Evolutionary conservation across 2,797 vertebrate genomes (phyloP).

Genomic region (Falco cherrug): DNA sequence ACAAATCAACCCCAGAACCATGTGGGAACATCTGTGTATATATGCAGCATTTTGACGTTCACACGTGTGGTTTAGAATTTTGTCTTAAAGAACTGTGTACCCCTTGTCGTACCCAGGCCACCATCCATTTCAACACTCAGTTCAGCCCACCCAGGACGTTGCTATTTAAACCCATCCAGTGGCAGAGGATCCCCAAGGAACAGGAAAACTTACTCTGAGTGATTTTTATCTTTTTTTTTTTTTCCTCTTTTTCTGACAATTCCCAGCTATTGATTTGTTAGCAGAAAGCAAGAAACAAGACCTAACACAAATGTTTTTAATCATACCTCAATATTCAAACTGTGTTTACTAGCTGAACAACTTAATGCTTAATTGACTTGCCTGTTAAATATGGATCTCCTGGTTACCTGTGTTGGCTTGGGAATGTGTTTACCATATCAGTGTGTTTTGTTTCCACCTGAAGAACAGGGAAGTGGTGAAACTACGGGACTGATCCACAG

Average conservation of each 20-base stretch:
- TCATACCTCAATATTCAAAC: not conserved
- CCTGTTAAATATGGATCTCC: not conserved
- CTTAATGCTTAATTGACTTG: not conserved
- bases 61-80: accelerated
- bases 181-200: not conserved
- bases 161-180: not conserved
- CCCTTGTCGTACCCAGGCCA: not conserved
- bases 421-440: not conserved
- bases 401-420: not conserved
- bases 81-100: not conserved
- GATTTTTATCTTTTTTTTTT: not conserved
- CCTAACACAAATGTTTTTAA: not conserved
- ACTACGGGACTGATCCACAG: not conserved
- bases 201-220: not conserved
- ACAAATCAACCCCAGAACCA: accelerated
- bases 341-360: not conserved
- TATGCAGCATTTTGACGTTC: not conserved
- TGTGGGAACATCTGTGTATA: not conserved
- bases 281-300: not conserved
- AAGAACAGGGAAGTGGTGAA: conserved; percentile 9
- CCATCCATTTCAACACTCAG: accelerated
- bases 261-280: not conserved
- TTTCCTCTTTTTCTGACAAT: accelerated
- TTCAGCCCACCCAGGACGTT: not conserved
- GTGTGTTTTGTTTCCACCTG: conserved; percentile 32